Base-by-base conservation (phyloP, 1,140 invertebrate genomes). In the Acromyrmex heyeri region DNA sequence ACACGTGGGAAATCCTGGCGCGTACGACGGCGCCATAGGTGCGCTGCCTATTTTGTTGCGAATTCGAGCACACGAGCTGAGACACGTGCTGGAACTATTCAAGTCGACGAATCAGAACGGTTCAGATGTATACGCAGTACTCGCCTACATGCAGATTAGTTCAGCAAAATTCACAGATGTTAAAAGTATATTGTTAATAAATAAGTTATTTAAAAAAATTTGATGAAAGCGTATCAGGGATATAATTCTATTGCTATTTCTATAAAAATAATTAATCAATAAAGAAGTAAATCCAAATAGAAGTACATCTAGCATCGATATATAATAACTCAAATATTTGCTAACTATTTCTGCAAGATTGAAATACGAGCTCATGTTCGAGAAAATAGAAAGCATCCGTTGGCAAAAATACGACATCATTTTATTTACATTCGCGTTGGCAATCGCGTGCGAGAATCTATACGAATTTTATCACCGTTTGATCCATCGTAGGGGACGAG, bases 1-100 rank as follows among this genome's bases (percentile, higher is more conserved):
- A 91, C 89, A 91, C 89, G 89, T 91, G 90, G 85, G 87, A 91
- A 91, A 91, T 91, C 77, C 79, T 91, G 85, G 69, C 79, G 70
- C 76, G 81, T 59, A 50, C 6, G 44, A 59, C 34, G 53, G 69
- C 61, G 75, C 64, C 90, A 61, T 83, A 79, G 87, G 69, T 86
- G 77, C 55, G 76, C 62, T 38, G 85, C 57, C 65, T 86, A 83
- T 86, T 86, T 81, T 70, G 57, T 82, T 38, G 53, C 67, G 85
- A 86, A 81, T 81, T 86, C 77, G 76, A 81, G 76, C 65, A 69
- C 65, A 81, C 85, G 85, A 24, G 76, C 82, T 38, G 67, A 44
- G 53, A 83, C 69, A 83, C 69, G 79, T 73, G 79, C 57, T 61
- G 27, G 18, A 83, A 73, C 55, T 61, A 73, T 50, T n/a, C 24